A percentile compares a stretch with the other conserved stretches of the same genome.
phyloP scores from a whole-genome alignment of 2,888 invertebrate genomes.

The Spisula solida region DNA sequence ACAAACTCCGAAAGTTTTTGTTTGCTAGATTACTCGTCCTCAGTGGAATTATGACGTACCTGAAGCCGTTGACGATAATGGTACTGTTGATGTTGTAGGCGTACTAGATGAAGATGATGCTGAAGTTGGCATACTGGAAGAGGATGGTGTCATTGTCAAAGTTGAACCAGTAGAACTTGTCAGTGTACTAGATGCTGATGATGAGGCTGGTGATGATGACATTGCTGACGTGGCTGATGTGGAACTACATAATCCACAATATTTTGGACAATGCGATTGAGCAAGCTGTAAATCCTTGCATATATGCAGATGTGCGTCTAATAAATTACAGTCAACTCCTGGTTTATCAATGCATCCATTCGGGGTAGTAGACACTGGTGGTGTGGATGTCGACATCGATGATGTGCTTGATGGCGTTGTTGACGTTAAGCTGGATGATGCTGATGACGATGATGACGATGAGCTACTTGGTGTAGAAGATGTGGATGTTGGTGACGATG shows the following conservation, averaged over 20 bases:
- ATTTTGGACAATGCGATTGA: constrained; percentile 57
- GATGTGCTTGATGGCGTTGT: background rate
- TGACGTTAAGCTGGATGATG: background rate
- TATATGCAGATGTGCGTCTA: constrained; percentile 54
- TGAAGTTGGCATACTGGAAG: background rate
- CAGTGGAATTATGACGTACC: background rate
- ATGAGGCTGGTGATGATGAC: constrained; percentile 13
- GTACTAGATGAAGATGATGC: background rate
- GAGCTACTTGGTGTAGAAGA: constrained; percentile 25
- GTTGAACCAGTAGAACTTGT: background rate
- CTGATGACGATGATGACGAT: background rate
- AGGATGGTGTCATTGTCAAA: background rate
- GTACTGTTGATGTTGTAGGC: constrained; percentile 11
- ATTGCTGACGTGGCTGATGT: constrained; percentile 6
- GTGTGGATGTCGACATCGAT: constrained; percentile 17
- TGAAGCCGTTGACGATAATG: constrained; percentile 8
- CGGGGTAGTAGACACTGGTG: constrained; percentile 17
- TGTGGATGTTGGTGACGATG: background rate
- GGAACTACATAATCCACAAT: constrained; percentile 62
- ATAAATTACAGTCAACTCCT: constrained; percentile 62
- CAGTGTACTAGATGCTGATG: constrained; percentile 4
- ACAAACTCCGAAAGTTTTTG: too few relatives aligned
- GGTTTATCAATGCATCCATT: constrained; percentile 53
- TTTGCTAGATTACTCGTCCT: too few relatives aligned
- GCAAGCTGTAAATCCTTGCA: constrained; percentile 52